These are phyloP conservation scores for Anagyrus pseudococci DNA, from an alignment of 2,888 invertebrate species.

Conservation along the genomic window DNA sequence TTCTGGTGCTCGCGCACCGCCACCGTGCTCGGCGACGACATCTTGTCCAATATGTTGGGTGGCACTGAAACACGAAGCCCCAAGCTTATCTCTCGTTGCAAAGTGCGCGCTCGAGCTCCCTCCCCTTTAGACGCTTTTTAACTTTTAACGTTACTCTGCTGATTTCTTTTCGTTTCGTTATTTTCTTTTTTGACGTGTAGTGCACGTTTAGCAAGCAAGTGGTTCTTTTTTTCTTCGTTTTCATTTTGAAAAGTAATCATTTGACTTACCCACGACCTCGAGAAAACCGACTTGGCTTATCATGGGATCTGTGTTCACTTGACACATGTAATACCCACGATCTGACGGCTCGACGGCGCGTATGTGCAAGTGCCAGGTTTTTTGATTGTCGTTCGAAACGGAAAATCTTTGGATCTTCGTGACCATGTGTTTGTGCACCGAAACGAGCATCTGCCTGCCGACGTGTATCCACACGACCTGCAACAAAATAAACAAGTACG, in stretches of 20 bases:
- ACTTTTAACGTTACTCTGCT: background rate
- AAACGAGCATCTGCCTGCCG: slow-evolving; percentile 91
- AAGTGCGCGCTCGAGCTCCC: background rate
- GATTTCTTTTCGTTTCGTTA: background rate
- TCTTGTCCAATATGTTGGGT: slow-evolving; percentile 88
- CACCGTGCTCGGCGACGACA: slow-evolving; percentile 90
- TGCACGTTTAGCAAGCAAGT: background rate
- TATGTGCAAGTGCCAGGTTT: slow-evolving; percentile 90
- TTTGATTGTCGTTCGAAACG: slow-evolving; percentile 89
- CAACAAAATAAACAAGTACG: slow-evolving; percentile 37
- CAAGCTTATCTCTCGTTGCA: slow-evolving; percentile 24
- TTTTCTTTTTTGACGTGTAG: background rate
- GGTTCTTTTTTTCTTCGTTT: background rate
- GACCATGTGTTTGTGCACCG: slow-evolving; percentile 91
- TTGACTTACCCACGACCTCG: slow-evolving; percentile 85
- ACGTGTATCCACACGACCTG: slow-evolving; percentile 96
- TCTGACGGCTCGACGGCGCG: slow-evolving; percentile 91
- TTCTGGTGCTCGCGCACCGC: slow-evolving; percentile 94
- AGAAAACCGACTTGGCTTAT: slow-evolving; percentile 93
- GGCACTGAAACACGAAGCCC: slow-evolving; percentile 73
- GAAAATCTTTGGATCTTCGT: slow-evolving; percentile 89
- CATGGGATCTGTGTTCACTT: slow-evolving; percentile 92
- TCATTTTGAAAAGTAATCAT: no score
- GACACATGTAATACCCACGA: slow-evolving; percentile 90
- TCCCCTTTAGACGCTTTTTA: background rate